Evolutionary conservation across 2,797 vertebrate species (phyloP).

Genomic region (Cossypha niveicapilla): DNA sequence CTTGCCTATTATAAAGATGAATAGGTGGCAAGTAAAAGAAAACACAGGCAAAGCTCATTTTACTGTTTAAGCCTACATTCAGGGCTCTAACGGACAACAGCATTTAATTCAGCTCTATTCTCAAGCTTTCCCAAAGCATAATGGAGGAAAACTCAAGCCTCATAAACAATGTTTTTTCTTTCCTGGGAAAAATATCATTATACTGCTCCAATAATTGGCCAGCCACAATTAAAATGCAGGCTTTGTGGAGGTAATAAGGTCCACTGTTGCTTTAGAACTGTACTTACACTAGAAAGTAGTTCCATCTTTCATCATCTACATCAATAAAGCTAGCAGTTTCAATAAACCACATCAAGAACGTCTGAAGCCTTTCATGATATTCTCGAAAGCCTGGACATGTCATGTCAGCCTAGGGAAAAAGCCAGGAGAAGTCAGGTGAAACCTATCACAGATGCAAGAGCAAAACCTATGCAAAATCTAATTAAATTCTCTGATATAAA

Average conservation of each 20-base stretch:
- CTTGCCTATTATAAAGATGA: slow-evolving; percentile 98
- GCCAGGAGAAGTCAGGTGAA: slow-evolving; percentile 79
- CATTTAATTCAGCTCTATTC: slow-evolving; percentile 98
- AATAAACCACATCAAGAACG: slow-evolving; percentile 99
- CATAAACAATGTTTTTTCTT: slow-evolving; percentile 95
- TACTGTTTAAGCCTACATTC: slow-evolving; percentile 99
- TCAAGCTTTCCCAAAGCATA: slow-evolving; percentile 83
- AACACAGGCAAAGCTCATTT: slow-evolving; percentile 99
- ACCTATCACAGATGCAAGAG: slow-evolving; percentile 66
- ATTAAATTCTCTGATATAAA: slow-evolving; percentile 52
- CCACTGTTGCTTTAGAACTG: slow-evolving; percentile 89
- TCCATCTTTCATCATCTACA: slow-evolving; percentile 96
- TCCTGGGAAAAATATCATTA: slow-evolving; percentile 97
- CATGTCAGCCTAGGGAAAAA: slow-evolving; percentile 88
- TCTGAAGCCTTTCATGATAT: slow-evolving; percentile 96
- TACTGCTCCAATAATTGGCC: slow-evolving; percentile 95
- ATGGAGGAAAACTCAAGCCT: slow-evolving; percentile 91
- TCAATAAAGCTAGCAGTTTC: slow-evolving; percentile 99
- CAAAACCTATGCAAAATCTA: slow-evolving; percentile 30
- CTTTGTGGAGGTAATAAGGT: slow-evolving; percentile 88
- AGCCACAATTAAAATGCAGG: slow-evolving; percentile 85
- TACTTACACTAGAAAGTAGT: slow-evolving; percentile 99
- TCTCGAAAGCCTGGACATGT: slow-evolving; percentile 92
- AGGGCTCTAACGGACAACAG: slow-evolving; percentile 97
- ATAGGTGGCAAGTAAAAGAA: slow-evolving; percentile 99